A percentile compares a stretch with the other conserved stretches of the same genome.
Evolutionary conservation across 2,888 invertebrate genomes (phyloP).

Genomic region (Andrena chrysosceles): DNA sequence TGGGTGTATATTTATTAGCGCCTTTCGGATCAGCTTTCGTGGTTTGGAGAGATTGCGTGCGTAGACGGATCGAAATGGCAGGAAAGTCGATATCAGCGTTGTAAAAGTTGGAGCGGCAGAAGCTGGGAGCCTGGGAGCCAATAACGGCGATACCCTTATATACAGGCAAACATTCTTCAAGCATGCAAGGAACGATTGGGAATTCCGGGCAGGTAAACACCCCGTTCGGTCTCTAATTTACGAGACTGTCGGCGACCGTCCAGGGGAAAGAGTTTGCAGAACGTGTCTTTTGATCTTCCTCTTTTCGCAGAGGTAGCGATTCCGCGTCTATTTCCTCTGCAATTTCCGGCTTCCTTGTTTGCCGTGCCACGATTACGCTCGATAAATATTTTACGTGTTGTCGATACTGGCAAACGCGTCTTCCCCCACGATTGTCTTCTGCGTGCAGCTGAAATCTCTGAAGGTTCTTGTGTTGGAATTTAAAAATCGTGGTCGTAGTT

Average conservation of each 20-base stretch:
- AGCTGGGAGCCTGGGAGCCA: not conserved
- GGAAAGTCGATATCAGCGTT: conserved; percentile 7
- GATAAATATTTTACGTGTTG: conserved; percentile 49
- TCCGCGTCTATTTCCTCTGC: conserved; percentile 45
- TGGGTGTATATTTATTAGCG: not conserved
- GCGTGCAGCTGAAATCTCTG: not conserved
- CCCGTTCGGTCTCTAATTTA: conserved; percentile 41
- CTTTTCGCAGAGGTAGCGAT: not conserved
- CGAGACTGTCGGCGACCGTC: conserved; percentile 32
- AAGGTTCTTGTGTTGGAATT: not conserved
- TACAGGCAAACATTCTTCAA: conserved; percentile 15
- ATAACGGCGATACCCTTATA: not conserved
- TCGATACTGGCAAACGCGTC: conserved; percentile 26
- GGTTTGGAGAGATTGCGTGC: not conserved
- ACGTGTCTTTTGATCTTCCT: conserved; percentile 51
- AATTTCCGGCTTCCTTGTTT: conserved; percentile 55
- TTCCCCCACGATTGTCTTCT: conserved; percentile 19
- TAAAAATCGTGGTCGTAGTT: not conserved
- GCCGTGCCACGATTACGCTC: conserved; percentile 33
- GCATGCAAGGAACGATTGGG: conserved; percentile 9
- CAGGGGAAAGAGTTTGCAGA: conserved; percentile 40
- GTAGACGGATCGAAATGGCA: not conserved
- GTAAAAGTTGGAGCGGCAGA: not conserved
- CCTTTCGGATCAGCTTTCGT: not conserved
- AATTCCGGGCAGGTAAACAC: conserved; percentile 19